Percentiles rank a stretch among this genome's conserved stretches.
phyloP scores from a whole-genome alignment of 2,113 vertebrate species.

The Geococcyx californianus region DNA sequence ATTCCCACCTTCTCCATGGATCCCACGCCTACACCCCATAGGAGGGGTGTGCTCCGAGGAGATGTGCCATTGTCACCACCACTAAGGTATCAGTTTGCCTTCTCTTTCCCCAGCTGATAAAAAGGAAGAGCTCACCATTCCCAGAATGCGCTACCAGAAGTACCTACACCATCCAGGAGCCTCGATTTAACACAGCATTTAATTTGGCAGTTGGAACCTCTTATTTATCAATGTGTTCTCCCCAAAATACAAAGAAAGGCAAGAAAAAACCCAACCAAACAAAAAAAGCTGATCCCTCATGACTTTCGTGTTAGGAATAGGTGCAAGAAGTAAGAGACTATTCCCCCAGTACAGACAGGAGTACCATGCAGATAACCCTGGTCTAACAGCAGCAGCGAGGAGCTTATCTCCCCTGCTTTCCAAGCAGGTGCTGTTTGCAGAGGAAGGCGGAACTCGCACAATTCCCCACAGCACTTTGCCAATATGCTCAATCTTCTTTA shows the following conservation, averaged over 20 bases:
- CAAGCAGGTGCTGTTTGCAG: not conserved
- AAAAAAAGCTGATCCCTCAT: not conserved
- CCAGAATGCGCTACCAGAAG: not conserved
- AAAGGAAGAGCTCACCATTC: not conserved
- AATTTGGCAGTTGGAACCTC: not conserved
- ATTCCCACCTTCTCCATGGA: not conserved
- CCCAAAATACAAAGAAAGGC: not conserved
- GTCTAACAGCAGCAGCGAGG: not conserved
- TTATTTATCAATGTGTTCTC: not conserved
- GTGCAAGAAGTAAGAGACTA: not conserved
- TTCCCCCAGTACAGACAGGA: not conserved
- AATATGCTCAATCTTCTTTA: slow-evolving; percentile 9
- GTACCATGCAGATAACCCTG: not conserved
- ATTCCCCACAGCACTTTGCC: not conserved
- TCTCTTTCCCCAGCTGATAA: not conserved
- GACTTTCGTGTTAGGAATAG: not conserved
- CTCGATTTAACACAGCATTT: not conserved
- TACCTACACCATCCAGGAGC: not conserved
- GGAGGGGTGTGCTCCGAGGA: not conserved
- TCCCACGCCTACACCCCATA: not conserved
- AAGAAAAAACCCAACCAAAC: not conserved
- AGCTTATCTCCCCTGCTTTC: not conserved
- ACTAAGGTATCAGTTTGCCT: not conserved
- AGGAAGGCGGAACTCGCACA: not conserved
- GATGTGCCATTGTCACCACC: not conserved